Evolutionary conservation across 1,140 invertebrate species (phyloP), one percentile per base, ranked within the genome.

Genomic region (Cydia amplana): DNA sequence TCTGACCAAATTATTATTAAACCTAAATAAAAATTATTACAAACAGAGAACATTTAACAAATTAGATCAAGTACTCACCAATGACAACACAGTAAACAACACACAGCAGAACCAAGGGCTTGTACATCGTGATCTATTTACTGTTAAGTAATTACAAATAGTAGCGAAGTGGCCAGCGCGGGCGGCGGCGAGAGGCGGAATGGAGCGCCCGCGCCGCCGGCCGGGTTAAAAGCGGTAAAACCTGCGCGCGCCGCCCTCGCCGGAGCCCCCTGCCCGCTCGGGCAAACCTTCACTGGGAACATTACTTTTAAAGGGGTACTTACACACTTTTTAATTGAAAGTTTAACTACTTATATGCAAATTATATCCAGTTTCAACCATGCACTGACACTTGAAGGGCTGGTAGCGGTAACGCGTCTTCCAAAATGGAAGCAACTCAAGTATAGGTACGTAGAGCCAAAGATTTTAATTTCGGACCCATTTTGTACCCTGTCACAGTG

Each of bases 191-290:
- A 75, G 77, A 83, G 82, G 89, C 81, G 89, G 90, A 89, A 85
- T 51, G 70, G 18, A 40, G 87, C 85, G 86, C 84, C 40, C 43
- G 80, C 82, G 83, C 80, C 76, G 73, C 46, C 76, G 83, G 85
- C 86, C 86, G 84, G 87, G 84, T 83, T 88, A 88, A 89, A 89
- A 88, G 81, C 80, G 75, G 74, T 77, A 81, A 76, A 75, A 76
- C 77, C 74, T 51, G 74, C 77, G 75, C 75, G 77, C 75, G 77
- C 77, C 74, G 79, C 75, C 75, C 79, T 78, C 65, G 73, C 74
- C 74, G 74, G 55, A 72, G 67, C 74, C 78, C 75, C 80, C 79
- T 78, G 63, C 63, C 79, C 80, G 81, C 82, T 79, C 77, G 74
- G 78, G 65, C 67, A 20, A n/a, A n/a, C 9, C 55, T 60, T 7